Conservation (phyloP, 2,888 invertebrate genomes). For the Pyrrhosoma nymphula region DNA sequence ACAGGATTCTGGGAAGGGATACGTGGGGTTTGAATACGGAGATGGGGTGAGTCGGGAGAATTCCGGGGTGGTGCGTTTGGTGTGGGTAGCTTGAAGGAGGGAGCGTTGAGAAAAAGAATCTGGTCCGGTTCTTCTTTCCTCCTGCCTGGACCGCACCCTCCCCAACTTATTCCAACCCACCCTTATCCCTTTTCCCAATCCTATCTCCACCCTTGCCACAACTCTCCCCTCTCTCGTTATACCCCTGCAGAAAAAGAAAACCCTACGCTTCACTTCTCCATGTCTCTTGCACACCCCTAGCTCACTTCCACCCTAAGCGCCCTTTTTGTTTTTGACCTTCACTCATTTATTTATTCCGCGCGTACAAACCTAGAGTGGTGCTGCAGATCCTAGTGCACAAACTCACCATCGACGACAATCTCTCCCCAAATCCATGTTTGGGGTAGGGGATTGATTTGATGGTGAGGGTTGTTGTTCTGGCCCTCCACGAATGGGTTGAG, state of each 20-base stretch:
- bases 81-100: not conserved
- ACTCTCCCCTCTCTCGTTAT: not conserved
- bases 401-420: not conserved
- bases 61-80: not conserved
- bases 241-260: not conserved
- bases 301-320: constrained; percentile 26
- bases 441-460: too few relatives aligned
- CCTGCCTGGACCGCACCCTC: not conserved
- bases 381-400: too few relatives aligned
- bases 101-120: not conserved
- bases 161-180: too few relatives aligned
- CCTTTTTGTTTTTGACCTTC: constrained; percentile 31
- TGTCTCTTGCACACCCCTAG: not conserved
- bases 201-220: too few relatives aligned
- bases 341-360: constrained; percentile 47
- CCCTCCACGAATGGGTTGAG: too few relatives aligned
- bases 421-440: too few relatives aligned
- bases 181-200: too few relatives aligned
- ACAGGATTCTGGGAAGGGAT: not conserved
- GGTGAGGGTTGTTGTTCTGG: too few relatives aligned
- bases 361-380: not conserved
- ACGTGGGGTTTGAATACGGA: not conserved
- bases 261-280: not conserved
- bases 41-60: not conserved
- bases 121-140: not conserved